Base-by-base conservation (phyloP, 2,113 vertebrate genomes). In the Antechinus stuartii region DNA sequence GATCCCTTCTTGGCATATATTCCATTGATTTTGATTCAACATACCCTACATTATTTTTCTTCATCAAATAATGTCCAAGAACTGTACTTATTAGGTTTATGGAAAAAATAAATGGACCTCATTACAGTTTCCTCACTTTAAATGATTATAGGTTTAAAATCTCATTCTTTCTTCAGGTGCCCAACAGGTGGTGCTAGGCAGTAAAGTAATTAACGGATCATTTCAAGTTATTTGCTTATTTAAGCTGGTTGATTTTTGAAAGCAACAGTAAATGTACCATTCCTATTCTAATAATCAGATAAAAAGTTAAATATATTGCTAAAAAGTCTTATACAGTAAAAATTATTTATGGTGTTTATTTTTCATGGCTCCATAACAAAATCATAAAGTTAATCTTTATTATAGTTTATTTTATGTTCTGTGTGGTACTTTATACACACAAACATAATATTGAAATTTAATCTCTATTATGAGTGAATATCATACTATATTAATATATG, bases 241-340 rank as follows among this genome's bases (percentile, higher is more conserved):
- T 96, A n/a, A 89, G 22, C 90, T 91, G 6, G 27, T 2, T 90
- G 24, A 7, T 92, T 90, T 68, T 89, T 89, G n/a, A 94, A 55
- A 91, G 90, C 50, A 96, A 89, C 92, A 96, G 50, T 55, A 95
- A 93, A 42, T 52, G 52, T 1, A 94, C 1, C 30, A 94, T 42
- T 30, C 26, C 23, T 92, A n/a, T 16, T 50, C 56, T 35, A 91
- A 2, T 68, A 95, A 47, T 54, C 35, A 52, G n/a, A 92, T 84
- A 35, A 68, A 54, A 35, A 68, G 12, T 35, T 68, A 68, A 35
- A 12, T 35, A 16, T 5, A 35, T 1, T 52, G 50, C 50, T 52
- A 52, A 52, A 52, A 52, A 52, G 50, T 52, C 50, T 49, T 49
- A 52, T 52, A 52, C 8, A 52, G 50, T 52, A 52, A 52, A 52